These are phyloP conservation scores for Drosophila barbarae DNA, from an alignment of 2,888 invertebrate genomes.

Conservation along the genomic window DNA sequence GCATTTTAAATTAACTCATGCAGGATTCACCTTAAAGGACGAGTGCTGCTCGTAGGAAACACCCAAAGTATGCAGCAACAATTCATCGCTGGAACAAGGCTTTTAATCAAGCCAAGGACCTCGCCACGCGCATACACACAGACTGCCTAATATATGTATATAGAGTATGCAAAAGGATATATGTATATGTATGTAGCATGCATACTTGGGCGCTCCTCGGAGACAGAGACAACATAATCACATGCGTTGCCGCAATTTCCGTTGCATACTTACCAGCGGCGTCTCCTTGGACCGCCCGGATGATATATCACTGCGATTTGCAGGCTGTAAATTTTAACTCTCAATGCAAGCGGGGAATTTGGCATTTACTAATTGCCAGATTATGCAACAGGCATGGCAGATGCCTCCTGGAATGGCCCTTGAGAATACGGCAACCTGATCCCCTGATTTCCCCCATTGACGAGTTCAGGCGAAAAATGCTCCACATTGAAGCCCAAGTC, in stretches of 20 bases:
- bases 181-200: constrained; percentile 3
- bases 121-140: constrained; percentile 5
- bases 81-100: constrained; percentile 22
- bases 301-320: constrained; percentile 63
- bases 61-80: constrained; percentile 32
- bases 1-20: neutral
- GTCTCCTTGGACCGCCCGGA: constrained; percentile 37
- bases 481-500: too few relatives aligned
- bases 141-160: constrained; percentile 13
- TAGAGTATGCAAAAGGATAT: constrained; percentile 9
- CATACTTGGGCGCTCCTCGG: constrained; percentile 13
- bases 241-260: constrained; percentile 60
- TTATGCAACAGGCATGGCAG: constrained; percentile 31
- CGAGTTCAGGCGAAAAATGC: constrained; percentile 18
- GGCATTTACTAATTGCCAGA: constrained; percentile 73
- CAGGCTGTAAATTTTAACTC: constrained; percentile 66
- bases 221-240: constrained; percentile 55
- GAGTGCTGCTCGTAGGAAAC: neutral
- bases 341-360: constrained; percentile 64
- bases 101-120: constrained; percentile 45
- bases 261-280: constrained; percentile 60
- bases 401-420: neutral
- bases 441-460: constrained; percentile 11
- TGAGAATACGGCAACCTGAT: constrained; percentile 12
- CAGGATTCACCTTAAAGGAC: constrained; percentile 15